phyloP scores from a whole-genome alignment of 2,888 invertebrate genomes.

The Hofmannophila pseudospretella region DNA sequence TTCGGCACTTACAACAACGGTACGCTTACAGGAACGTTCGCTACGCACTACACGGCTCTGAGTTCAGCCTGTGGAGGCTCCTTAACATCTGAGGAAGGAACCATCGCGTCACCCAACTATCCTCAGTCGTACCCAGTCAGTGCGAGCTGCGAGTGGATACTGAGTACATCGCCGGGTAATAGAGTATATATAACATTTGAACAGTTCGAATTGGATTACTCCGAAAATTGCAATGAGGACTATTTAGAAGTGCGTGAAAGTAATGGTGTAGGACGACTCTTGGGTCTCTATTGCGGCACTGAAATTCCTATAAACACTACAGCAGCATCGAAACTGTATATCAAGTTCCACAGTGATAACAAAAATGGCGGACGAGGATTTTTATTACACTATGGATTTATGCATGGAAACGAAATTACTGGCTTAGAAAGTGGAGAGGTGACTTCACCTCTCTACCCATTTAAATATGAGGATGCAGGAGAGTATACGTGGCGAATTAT shows the following conservation, averaged over 20 bases:
- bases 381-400: conserved; percentile 82
- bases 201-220: conserved; percentile 82
- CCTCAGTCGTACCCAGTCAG: conserved; percentile 84
- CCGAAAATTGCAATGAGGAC: conserved; percentile 88
- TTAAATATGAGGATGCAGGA: conserved; percentile 52
- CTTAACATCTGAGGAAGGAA: conserved; percentile 82
- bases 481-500: conserved; percentile 84
- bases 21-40: conserved; percentile 44
- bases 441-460: conserved; percentile 88
- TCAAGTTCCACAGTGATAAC: conserved; percentile 85
- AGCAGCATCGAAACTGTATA: conserved; percentile 79
- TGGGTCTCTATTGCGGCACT: conserved; percentile 85
- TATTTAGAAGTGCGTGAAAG: conserved; percentile 90
- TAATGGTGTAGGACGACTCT: conserved; percentile 79
- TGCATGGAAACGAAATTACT: conserved; percentile 83
- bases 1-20: conserved; percentile 48
- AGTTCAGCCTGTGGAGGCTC: conserved; percentile 89
- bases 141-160: conserved; percentile 86
- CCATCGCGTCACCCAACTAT: conserved; percentile 91
- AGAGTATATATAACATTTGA: conserved; percentile 81
- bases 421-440: conserved; percentile 82
- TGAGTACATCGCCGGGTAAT: conserved; percentile 80
- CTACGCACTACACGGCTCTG: conserved; percentile 62
- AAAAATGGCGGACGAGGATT: conserved; percentile 84
- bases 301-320: conserved; percentile 79